Base-by-base conservation (phyloP, 2,113 vertebrate species). In the Arothron firmamentum region DNA sequence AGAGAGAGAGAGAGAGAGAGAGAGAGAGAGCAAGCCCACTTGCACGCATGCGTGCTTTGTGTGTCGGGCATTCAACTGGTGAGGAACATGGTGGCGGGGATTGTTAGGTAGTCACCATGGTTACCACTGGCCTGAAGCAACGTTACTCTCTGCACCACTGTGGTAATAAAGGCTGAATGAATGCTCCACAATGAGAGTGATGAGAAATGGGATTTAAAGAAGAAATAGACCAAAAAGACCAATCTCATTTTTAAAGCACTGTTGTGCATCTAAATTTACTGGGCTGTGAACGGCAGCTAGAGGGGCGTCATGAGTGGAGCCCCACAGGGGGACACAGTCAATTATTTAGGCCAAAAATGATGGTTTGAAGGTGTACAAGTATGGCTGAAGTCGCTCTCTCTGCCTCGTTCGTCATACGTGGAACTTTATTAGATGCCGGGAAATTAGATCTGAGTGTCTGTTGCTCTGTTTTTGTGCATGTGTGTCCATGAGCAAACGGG, bases 81-180 rank as follows among this genome's bases (percentile, higher is more conserved):
- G 25, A 65, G 72, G 68, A 73, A 81, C 48, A 43, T 78, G 38
- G 51, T 66, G 72, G 78, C 76, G 74, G 74, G 65, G 74, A 77
- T 85, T 87, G 86, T 86, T 82, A 72, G 81, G 82, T 72, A 78
- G 89, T 89, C 31, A 15, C 86, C 83, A 90, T 89, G 85, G 90
- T 81, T 79, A 89, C 86, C 19, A 47, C 67, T 28, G 52, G 68
- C 66, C 70, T 68, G 57, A 69, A 85, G 85, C 79, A 84, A 80
- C 77, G 76, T 68, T 69, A 69, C 66, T 73, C 78, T 46, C 82
- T 75, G 77, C 74, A 67, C 9, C 25, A 20, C 66, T 68, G 67
- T 70, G 57, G 80, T 56, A 71, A 62, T 55, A 72, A 62, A 23
- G 67, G 72, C 73, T 61, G 67, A 84, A 74, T 55, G 72, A 59